These are phyloP conservation scores for Verasper variegatus DNA, from an alignment of 2,113 vertebrate genomes.

Conservation along the genomic window DNA sequence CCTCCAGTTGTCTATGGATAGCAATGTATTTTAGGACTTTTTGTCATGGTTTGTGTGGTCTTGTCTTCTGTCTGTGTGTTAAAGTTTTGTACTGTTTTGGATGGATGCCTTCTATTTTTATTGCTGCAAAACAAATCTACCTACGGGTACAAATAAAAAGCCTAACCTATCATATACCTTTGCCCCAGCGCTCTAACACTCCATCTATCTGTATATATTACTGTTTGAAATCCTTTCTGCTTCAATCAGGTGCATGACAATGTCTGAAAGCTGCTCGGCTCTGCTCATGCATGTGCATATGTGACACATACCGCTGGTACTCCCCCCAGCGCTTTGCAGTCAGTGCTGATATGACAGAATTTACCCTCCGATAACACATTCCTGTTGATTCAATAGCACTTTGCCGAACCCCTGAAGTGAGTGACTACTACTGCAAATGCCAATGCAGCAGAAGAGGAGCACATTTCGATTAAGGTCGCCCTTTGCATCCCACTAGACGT, in stretches of 20 bases:
- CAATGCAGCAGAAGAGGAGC: slow-evolving; percentile 23
- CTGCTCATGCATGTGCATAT: not conserved
- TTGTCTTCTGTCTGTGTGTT: too few species aligned
- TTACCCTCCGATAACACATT: slow-evolving; percentile 31
- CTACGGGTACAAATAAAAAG: too few species aligned
- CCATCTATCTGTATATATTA: not conserved
- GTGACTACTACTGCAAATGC: slow-evolving; percentile 1
- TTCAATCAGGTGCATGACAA: too few species aligned
- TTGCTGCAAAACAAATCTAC: too few species aligned
- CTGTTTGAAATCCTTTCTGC: too few species aligned
- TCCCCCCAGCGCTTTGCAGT: slow-evolving; percentile 37
- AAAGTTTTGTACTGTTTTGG: too few species aligned
- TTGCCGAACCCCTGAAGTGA: slow-evolving; percentile 44
- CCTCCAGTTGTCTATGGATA: too few species aligned
- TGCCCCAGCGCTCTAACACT: not conserved
- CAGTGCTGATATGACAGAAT: slow-evolving; percentile 61
- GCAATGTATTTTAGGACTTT: too few species aligned
- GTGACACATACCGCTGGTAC: slow-evolving; percentile 24
- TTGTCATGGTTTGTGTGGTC: too few species aligned
- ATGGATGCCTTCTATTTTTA: too few species aligned
- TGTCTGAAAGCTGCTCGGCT: not conserved
- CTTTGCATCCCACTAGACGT: slow-evolving; percentile 43
- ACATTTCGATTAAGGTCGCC: slow-evolving; percentile 30
- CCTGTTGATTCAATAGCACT: slow-evolving; percentile 61
- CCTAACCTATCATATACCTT: not conserved